Conservation (phyloP, 2,888 invertebrate species). For the Melikaiella ostensackeni region DNA sequence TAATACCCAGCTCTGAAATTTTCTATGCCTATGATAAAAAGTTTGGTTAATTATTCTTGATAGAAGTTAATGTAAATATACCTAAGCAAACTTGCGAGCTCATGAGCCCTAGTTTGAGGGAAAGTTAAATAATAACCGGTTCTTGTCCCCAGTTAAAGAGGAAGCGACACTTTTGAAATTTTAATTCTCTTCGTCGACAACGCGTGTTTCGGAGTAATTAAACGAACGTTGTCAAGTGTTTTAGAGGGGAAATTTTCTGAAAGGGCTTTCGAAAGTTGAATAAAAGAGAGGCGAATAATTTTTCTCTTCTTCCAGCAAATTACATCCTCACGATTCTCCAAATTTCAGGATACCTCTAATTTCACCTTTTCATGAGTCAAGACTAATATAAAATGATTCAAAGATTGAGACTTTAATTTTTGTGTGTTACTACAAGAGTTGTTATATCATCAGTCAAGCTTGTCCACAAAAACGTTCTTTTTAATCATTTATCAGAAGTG, state of each 20-base stretch:
- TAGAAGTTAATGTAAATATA: neutral
- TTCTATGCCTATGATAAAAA: too few species aligned
- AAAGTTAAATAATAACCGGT: conserved; percentile 52
- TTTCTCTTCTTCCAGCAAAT: neutral
- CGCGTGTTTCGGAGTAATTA: conserved; percentile 57
- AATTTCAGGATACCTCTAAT: neutral
- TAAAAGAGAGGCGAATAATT: neutral
- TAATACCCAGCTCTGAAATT: too few species aligned
- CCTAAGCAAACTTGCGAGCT: neutral
- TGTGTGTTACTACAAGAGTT: neutral
- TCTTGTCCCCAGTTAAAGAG: conserved; percentile 30
- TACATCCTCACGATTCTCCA: neutral
- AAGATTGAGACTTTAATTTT: neutral
- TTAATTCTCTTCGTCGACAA: conserved; percentile 56
- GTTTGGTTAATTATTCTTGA: too few species aligned
- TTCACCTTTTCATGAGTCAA: too few species aligned
- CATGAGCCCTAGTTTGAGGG: neutral
- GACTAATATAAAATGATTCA: neutral
- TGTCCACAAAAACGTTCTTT: neutral
- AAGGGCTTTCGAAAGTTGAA: neutral
- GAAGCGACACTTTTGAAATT: conserved; percentile 51
- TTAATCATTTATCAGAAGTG: conserved; percentile 1
- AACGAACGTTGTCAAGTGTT: conserved; percentile 56
- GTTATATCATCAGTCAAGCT: neutral
- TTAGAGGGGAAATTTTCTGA: conserved; percentile 31